Base-by-base conservation (phyloP, 35 echinoderm and acorn worm genomes). In the Heliocidaris tuberculata region DNA sequence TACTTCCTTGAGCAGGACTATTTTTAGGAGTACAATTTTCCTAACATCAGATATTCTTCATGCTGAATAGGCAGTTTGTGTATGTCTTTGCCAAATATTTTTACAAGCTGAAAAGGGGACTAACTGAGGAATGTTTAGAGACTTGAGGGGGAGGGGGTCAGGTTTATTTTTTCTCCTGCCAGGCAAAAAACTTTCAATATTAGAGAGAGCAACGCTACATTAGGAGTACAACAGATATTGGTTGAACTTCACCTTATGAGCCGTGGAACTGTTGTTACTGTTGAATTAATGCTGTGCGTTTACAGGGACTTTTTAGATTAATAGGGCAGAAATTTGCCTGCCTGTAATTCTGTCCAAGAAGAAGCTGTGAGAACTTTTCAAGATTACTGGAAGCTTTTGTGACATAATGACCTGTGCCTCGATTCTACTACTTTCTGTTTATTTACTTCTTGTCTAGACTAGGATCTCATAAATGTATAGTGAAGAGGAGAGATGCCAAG, bases 21-120 rank as follows among this genome's bases (percentile, higher is more conserved):
- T 78, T 78, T 60, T 78, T 78, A 78, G 65, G 19, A 78, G 19
- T n/a, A 78, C 24, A 78, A 70, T 16, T 70, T 70, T n/a, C 27
- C 65, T 78, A 78, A 78, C 65, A 78, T 78, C 21, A 27, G 65
- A 78, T 78, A 78, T 78, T 78, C 65, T 78, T 78, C 12, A 5
- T 89, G 87, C 87, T 89, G 87, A 89, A 89, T 89, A 89, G 47
- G 87, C 87, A 31, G 87, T 35, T 89, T 89, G 87, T 89, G 31
- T 89, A 89, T 89, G 47, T 19, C 47, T 89, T 78, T 78, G 65
- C 87, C 31, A 89, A 89, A 89, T 89, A 48, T 89, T 89, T 89
- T 89, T 89, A 89, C 87, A 89, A 89, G 87, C 87, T 42, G 31
- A 48, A 42, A 89, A 48, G 87, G 47, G 47, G 31, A 89, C 47